Conservation (phyloP, 2,797 vertebrate species). For the Danio choprae region DNA sequence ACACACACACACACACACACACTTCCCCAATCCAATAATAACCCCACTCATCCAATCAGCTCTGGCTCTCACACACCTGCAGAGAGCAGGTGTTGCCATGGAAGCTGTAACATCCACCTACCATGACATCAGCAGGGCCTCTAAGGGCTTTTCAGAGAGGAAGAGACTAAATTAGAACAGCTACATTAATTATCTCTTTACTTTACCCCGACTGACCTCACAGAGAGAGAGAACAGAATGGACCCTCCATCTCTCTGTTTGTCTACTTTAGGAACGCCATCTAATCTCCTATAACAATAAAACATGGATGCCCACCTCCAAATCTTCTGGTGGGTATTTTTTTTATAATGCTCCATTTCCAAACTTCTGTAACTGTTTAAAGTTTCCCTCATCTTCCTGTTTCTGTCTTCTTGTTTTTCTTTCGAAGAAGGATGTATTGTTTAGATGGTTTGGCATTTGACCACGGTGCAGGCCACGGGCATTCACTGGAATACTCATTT, state of each 20-base stretch:
- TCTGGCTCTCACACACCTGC: slow-evolving; percentile 46
- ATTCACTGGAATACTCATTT: slow-evolving; percentile 26
- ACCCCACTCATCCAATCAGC: slow-evolving; percentile 48
- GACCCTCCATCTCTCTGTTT: too few relatives aligned
- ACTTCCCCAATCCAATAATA: slow-evolving; percentile 50
- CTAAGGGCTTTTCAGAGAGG: slow-evolving; percentile 26
- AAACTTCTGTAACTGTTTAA: neutral
- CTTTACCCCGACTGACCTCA: slow-evolving; percentile 16
- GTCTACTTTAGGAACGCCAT: neutral
- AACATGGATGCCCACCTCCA: neutral
- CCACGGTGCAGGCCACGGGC: neutral
- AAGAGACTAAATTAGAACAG: slow-evolving; percentile 30
- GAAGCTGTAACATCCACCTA: slow-evolving; percentile 66
- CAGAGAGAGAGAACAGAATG: neutral
- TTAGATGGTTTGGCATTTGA: slow-evolving; percentile 2
- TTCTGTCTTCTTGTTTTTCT: neutral
- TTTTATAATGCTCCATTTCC: neutral
- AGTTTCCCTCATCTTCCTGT: slow-evolving; percentile 1
- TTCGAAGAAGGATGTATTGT: slow-evolving; percentile 1
- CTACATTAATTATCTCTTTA: slow-evolving; percentile 38
- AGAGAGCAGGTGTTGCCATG: slow-evolving; percentile 74
- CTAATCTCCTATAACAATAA: neutral
- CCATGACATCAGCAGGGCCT: slow-evolving; percentile 62
- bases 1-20: too few relatives aligned
- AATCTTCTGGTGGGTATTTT: neutral